Evolutionary conservation across 2,888 invertebrate species (phyloP).

Genomic region (Vandiemenella viatica): DNA sequence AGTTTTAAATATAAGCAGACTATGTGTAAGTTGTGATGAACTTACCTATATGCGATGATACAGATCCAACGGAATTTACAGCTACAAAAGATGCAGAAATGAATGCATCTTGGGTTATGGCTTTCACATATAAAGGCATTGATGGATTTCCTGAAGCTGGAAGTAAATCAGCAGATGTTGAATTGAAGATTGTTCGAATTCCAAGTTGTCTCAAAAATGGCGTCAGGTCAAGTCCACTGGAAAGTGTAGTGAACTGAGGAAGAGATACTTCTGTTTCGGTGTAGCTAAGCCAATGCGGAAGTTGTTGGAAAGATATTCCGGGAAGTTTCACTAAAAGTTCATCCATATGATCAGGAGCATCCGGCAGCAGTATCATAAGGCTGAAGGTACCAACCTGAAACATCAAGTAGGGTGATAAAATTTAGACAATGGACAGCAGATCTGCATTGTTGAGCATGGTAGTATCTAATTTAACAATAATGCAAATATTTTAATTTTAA

Average conservation of each 20-base stretch:
- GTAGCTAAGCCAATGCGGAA: slow-evolving; percentile 18
- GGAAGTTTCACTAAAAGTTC: slow-evolving; percentile 18
- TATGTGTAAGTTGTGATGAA: background rate
- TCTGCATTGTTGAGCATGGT: too few species aligned
- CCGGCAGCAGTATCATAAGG: slow-evolving; percentile 22
- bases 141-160: slow-evolving; percentile 1
- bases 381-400: slow-evolving; percentile 19
- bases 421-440: too few species aligned
- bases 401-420: too few species aligned
- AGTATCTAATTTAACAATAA: too few species aligned
- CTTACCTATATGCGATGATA: slow-evolving; percentile 20
- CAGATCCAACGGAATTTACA: slow-evolving; percentile 23
- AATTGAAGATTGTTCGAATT: slow-evolving; percentile 18
- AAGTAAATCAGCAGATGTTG: slow-evolving; percentile 10
- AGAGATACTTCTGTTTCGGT: slow-evolving; percentile 22
- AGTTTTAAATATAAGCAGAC: background rate
- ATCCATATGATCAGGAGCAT: slow-evolving; percentile 18
- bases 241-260: slow-evolving; percentile 23
- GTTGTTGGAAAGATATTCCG: slow-evolving; percentile 9
- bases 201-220: slow-evolving; percentile 21
- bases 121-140: slow-evolving; percentile 16
- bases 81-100: slow-evolving; percentile 24
- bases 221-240: slow-evolving; percentile 20
- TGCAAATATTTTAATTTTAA: too few species aligned
- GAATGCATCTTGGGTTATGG: slow-evolving; percentile 23